Conservation (phyloP, 2,888 invertebrate species). For the Coecobrya sp. region DNA sequence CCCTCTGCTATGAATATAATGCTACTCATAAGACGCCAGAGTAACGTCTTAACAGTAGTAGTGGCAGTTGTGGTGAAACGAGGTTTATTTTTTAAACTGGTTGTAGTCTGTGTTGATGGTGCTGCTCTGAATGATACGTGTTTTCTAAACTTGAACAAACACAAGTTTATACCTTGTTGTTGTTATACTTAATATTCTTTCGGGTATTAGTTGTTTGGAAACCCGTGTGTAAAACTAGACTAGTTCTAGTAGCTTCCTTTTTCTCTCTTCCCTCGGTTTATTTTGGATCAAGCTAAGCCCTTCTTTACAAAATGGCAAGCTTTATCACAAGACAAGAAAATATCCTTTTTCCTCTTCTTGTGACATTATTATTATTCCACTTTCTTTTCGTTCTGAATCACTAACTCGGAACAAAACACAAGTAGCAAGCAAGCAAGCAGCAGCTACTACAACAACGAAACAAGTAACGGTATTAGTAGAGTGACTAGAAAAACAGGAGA, state of each 20-base stretch:
- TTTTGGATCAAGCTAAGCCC: conserved; percentile 39
- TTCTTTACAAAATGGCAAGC: conserved; percentile 38
- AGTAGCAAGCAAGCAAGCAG: neutral
- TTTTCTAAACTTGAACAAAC: no score
- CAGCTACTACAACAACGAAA: neutral
- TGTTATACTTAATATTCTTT: conserved; percentile 17
- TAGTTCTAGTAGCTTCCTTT: conserved; percentile 11
- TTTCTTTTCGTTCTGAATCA: conserved; percentile 56
- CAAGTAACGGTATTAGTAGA: conserved; percentile 21
- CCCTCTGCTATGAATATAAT: neutral
- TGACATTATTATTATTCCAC: conserved; percentile 46
- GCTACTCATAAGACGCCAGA: no score
- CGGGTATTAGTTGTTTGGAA: neutral
- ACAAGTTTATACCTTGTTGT: no score
- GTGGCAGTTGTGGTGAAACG: conserved; percentile 9
- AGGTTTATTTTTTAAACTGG: conserved; percentile 1
- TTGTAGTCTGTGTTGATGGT: neutral
- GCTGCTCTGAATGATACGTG: neutral
- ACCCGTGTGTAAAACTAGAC: conserved; percentile 9
- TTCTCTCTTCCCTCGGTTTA: conserved; percentile 1
- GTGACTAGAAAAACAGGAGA: neutral
- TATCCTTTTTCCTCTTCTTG: conserved; percentile 60
- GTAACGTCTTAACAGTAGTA: no score
- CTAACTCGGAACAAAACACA: conserved; percentile 45
- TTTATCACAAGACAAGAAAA: conserved; percentile 40